These are phyloP conservation scores for Netelia fuscicornis DNA, from an alignment of 2,888 invertebrate genomes.

Conservation along the genomic window DNA sequence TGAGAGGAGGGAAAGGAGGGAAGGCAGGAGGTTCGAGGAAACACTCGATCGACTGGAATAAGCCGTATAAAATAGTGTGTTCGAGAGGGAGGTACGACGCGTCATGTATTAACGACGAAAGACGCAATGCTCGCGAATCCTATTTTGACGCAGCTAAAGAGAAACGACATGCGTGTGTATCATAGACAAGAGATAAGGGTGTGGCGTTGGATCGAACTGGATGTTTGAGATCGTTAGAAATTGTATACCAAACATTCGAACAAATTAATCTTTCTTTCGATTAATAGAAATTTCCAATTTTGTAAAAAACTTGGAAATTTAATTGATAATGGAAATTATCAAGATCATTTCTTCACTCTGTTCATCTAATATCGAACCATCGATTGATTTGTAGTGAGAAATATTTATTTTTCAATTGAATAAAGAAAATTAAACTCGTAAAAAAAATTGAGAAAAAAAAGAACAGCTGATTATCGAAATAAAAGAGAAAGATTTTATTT, in stretches of 20 bases:
- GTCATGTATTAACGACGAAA: conserved; percentile 40
- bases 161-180: background rate
- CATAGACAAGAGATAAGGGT: background rate
- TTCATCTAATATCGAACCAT: no score
- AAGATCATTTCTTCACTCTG: conserved; percentile 8
- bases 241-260: background rate
- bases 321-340: background rate
- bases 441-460: no score
- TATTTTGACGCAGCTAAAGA: conserved; percentile 32
- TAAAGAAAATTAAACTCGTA: no score
- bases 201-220: conserved; percentile 25
- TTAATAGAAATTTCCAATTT: no score
- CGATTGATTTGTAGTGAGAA: background rate
- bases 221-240: conserved; percentile 9
- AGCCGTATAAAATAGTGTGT: conserved; percentile 54
- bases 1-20: conserved; percentile 7
- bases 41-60: conserved; percentile 72
- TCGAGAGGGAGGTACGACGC: conserved; percentile 44
- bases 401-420: no score
- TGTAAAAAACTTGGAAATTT: no score
- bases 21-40: conserved; percentile 14
- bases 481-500: no score
- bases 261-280: background rate
- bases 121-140: conserved; percentile 28
- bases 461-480: no score